Evolutionary conservation across 2,797 vertebrate genomes (phyloP), one percentile per base, ranked within the genome.

Genomic region (Uromys caudimaculatus): DNA sequence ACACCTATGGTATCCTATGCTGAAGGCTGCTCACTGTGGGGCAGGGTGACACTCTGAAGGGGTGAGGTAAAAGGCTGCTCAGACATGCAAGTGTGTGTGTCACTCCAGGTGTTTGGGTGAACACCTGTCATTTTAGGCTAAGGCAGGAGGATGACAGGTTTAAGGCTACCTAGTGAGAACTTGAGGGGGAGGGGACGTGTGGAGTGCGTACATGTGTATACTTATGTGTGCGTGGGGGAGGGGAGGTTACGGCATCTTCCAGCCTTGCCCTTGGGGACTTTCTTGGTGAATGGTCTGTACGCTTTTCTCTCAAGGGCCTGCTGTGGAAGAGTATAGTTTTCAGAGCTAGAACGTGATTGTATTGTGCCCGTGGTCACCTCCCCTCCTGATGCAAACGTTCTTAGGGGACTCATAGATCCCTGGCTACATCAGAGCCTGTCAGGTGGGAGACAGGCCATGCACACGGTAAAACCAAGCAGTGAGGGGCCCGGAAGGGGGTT

Each of bases 401-500:
- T 58, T 58, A 54, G 16, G 67, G 54, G 35, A 58, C 52, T 75
- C 71, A 21, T 58, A 44, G 71, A 7, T 19, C 56, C 44, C 19
- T 17, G 44, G n/a, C 75, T 52, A 6, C 1, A n/a, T 50, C 41
- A 38, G 78, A 38, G 21, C 3, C 2, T 76, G 71, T 47, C 87
- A 9, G 21, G 0, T 1, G 35, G 47, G 14, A 47, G 44, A 32
- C n/a, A 71, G 50, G 3, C 64, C 41, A 3, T 12, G 13, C 3
- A 2, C 56, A 2, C 23, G 6, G 1, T 50, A 0, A 81, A 79
- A 14, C 7, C 0, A 7, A 38, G 10, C 35, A 41, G 13, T 3
- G 13, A 54, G 9, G 75, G 13, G 7, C 44, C 38, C 32, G 38
- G 73, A 77, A 38, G 38, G 10, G 6, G 12, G 3, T n/a, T 60